Evolutionary conservation across 2,888 invertebrate species (phyloP).

Genomic region (Ecliptopera silaceata): DNA sequence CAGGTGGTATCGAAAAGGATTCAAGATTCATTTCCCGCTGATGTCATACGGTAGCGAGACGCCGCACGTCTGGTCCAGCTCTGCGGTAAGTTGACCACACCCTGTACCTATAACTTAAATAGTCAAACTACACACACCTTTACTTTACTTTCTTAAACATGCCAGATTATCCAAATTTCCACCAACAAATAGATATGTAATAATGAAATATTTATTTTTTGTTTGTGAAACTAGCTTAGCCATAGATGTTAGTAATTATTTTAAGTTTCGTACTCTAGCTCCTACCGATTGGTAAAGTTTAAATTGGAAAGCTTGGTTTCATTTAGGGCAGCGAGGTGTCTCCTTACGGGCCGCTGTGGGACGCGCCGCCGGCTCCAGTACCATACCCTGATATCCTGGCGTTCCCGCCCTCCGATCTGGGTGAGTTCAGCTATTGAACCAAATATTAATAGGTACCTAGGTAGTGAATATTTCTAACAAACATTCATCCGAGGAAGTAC

Average conservation of each 20-base stretch:
- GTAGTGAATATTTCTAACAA: too few relatives aligned
- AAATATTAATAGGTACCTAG: neutral
- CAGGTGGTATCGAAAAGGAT: slow-evolving; percentile 56
- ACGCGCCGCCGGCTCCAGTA: slow-evolving; percentile 84
- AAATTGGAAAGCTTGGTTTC: slow-evolving; percentile 31
- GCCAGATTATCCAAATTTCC: too few relatives aligned
- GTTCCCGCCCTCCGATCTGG: slow-evolving; percentile 86
- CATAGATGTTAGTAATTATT: too few relatives aligned
- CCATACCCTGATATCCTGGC: slow-evolving; percentile 88
- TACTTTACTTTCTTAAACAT: too few relatives aligned
- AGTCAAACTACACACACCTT: too few relatives aligned
- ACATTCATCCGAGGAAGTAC: too few relatives aligned
- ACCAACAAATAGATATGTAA: too few relatives aligned
- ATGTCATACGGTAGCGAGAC: slow-evolving; percentile 82
- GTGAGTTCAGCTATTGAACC: slow-evolving; percentile 46
- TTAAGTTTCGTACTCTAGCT: too few relatives aligned
- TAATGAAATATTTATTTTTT: too few relatives aligned
- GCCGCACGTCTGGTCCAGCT: slow-evolving; percentile 81
- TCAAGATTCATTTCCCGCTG: slow-evolving; percentile 83
- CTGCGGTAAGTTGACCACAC: slow-evolving; percentile 59
- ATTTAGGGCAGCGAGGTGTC: slow-evolving; percentile 80
- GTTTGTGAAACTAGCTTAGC: too few relatives aligned
- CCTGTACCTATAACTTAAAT: neutral
- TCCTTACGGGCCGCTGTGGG: slow-evolving; percentile 85
- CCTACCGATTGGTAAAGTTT: too few relatives aligned